Base-by-base conservation (phyloP, 2,888 invertebrate species). In the Apotomis capreana region DNA sequence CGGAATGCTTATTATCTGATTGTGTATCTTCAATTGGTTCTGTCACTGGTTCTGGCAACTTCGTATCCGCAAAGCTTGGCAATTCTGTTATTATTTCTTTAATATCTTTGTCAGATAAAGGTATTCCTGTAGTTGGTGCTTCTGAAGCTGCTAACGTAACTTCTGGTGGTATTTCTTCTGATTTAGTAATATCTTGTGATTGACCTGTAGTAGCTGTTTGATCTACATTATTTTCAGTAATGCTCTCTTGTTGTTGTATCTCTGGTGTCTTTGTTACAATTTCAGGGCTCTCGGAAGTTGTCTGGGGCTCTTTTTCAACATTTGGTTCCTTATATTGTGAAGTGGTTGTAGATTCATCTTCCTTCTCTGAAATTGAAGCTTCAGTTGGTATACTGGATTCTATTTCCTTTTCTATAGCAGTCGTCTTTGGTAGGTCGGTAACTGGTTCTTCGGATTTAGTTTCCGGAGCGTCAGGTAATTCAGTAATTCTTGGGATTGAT, bases 371-470 rank as follows among this genome's bases (percentile, higher is more conserved):
- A n/a, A 61, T 51, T 8, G 68, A 15, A 0, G 36, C 40, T 59
- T 68, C 54, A 15, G 69, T 73, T 9, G 59, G 68, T 46, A 8
- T 36, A 13, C n/a, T 54, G 10, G 36, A 13, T 54, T 54, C 63
- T 54, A 13, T 55, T 37, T 57, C 69, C 15, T 46, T 59, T 49
- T 58, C 59, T 13, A 63, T 36, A 37, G 9, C 63, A 4, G 67
- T 54, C 36, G 60, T 61, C 37, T 61, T 49, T 68, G 63, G 63
- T 52, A 49, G 37, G 9, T 51, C 49, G 12, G 71, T 62, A 4
- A 68, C 52, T 1, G 44, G 46, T 46, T 69, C 59, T 5, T 63
- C 54, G 37, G 60, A 46, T 61, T 74, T 75, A 1, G 70, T 73
- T 46, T 62, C 61, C 4, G 10, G 13, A 40, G 57, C 52, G 51